A percentile compares a stretch with the other conserved stretches of the same genome.
Evolutionary conservation across 2,888 invertebrate species (phyloP).

Genomic region (Petrolisthes cinctipes): DNA sequence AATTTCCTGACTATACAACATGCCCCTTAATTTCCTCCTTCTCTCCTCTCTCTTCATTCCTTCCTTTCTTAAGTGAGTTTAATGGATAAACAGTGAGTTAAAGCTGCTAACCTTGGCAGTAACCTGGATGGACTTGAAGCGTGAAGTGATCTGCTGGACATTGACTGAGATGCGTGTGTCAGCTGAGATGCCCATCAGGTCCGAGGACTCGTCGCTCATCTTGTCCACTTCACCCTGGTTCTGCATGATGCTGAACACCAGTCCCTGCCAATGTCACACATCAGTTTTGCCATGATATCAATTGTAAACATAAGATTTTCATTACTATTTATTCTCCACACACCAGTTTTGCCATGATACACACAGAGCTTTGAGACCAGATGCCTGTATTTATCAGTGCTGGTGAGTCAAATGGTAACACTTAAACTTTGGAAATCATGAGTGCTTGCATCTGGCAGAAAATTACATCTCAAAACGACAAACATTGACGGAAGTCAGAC

Average conservation of each 20-base stretch:
- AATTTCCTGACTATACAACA: neutral
- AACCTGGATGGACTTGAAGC: constrained; percentile 89
- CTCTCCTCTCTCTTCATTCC: neutral
- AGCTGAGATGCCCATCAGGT: constrained; percentile 83
- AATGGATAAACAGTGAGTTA: neutral
- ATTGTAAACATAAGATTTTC: too few species aligned
- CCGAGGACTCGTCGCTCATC: constrained; percentile 86
- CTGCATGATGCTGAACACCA: constrained; percentile 83
- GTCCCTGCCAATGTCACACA: constrained; percentile 74
- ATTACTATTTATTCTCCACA: too few species aligned
- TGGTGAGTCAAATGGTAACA: too few species aligned
- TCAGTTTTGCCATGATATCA: neutral
- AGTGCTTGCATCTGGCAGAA: too few species aligned
- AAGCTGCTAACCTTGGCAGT: constrained; percentile 78
- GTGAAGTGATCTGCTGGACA: constrained; percentile 88
- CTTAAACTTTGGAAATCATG: too few species aligned
- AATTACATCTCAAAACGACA: too few species aligned
- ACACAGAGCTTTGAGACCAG: too few species aligned
- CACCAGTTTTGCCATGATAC: too few species aligned
- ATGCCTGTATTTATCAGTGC: too few species aligned
- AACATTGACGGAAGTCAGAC: too few species aligned
- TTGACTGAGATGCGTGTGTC: constrained; percentile 88
- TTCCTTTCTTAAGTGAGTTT: neutral
- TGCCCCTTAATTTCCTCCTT: neutral
- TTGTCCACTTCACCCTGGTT: constrained; percentile 89